These are phyloP conservation scores for Leptinotarsa texana DNA, from an alignment of 1,140 invertebrate species.

Conservation along the genomic window DNA sequence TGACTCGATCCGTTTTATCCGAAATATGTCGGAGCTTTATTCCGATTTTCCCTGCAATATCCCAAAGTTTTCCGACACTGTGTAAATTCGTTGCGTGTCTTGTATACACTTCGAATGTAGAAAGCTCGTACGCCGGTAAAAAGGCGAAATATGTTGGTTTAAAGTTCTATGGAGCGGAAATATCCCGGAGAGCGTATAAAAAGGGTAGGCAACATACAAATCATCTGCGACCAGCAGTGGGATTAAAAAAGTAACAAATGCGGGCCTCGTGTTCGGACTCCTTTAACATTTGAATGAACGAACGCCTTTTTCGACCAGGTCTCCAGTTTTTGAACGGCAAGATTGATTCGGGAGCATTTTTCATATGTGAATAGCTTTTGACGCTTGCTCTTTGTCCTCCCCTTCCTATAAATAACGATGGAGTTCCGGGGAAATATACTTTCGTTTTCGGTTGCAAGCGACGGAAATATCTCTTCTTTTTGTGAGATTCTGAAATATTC, in stretches of 20 bases:
- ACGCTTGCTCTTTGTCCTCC: constrained; percentile 4
- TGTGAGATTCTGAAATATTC: constrained; percentile 3
- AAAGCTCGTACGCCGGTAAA: constrained; percentile 25
- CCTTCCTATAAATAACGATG: constrained; percentile 3
- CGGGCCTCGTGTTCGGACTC: constrained; percentile 38
- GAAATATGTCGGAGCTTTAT: neutral
- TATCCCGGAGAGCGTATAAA: constrained; percentile 40
- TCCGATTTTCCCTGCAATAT: neutral
- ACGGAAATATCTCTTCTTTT: neutral
- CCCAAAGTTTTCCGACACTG: neutral
- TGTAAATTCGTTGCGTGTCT: constrained; percentile 23
- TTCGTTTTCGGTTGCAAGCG: neutral
- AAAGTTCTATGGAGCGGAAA: constrained; percentile 44
- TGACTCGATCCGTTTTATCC: neutral
- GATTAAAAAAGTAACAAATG: constrained; percentile 47
- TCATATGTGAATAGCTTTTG: constrained; percentile 2
- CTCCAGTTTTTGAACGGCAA: constrained; percentile 5
- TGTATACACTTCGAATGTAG: constrained; percentile 18
- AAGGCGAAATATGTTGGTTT: constrained; percentile 43
- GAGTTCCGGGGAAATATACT: constrained; percentile 5
- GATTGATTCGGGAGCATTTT: constrained; percentile 14
- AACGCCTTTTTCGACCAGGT: constrained; percentile 1
- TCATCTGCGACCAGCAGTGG: constrained; percentile 38
- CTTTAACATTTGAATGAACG: constrained; percentile 29
- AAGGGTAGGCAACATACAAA: constrained; percentile 42